Evolutionary conservation across 2,113 vertebrate genomes (phyloP).

Genomic region (Zeus faber): DNA sequence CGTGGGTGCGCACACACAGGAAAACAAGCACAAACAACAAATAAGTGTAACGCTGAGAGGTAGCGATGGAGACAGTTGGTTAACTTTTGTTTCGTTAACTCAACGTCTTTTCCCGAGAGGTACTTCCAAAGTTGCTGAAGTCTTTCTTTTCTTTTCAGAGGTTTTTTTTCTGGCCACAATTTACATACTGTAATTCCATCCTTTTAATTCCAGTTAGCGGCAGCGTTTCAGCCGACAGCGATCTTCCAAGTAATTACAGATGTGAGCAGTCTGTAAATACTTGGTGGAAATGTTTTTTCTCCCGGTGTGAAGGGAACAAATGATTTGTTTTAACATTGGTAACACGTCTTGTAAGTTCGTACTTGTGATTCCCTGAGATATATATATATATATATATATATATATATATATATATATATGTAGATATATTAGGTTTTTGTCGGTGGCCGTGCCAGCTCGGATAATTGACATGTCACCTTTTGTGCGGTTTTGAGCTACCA

Average conservation of each 20-base stretch:
- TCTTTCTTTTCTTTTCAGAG: neutral
- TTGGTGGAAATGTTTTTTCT: no score
- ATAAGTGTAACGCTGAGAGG: neutral
- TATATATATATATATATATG: no score
- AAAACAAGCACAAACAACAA: neutral
- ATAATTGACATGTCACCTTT: no score
- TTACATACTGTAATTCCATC: neutral
- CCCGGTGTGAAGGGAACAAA: no score
- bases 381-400: no score
- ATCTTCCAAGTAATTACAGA: conserved; percentile 8
- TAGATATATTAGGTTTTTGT: no score
- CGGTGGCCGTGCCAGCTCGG: no score
- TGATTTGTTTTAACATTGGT: no score
- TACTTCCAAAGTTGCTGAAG: neutral
- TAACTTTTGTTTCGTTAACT: neutral
- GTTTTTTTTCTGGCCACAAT: neutral
- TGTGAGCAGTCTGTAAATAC: conserved; percentile 2
- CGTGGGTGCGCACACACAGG: neutral
- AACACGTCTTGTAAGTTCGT: no score
- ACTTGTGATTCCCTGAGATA: no score
- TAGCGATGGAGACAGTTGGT: no score
- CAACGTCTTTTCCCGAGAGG: neutral
- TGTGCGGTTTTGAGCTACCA: no score
- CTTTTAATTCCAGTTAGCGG: neutral
- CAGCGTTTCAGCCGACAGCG: neutral